Percentiles rank a stretch among this genome's conserved stretches.
Evolutionary conservation across 2,797 vertebrate genomes (phyloP).

Genomic region (Myotis pilosus): DNA sequence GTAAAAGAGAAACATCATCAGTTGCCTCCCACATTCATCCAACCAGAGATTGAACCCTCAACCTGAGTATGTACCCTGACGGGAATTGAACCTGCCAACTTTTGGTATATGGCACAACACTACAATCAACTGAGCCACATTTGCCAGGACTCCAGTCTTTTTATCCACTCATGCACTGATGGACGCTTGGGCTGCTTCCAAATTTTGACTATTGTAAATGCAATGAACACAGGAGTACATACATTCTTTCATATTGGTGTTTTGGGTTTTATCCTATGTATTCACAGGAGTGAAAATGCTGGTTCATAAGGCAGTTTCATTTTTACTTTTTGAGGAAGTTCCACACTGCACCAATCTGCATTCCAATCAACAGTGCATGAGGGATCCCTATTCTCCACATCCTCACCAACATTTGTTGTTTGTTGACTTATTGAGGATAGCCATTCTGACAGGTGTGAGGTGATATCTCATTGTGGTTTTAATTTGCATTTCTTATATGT

Average conservation of each 20-base stretch:
- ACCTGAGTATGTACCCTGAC: too few species aligned
- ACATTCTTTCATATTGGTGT: neutral
- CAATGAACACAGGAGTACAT: neutral
- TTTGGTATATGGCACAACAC: too few species aligned
- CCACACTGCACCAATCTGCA: neutral
- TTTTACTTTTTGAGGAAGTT: neutral
- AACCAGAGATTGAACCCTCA: too few species aligned
- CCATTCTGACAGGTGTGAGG: neutral
- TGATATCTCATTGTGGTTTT: neutral
- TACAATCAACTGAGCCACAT: too few species aligned
- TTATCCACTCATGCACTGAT: neutral
- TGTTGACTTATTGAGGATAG: neutral
- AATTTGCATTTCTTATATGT: neutral
- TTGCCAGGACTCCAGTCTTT: neutral
- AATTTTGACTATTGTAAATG: neutral
- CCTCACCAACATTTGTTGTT: neutral
- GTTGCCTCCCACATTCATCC: too few species aligned
- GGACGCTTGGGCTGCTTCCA: neutral
- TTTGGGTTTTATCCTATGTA: neutral
- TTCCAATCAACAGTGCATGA: neutral
- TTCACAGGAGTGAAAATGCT: neutral
- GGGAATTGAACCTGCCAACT: too few species aligned
- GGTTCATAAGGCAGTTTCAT: neutral
- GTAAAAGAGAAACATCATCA: too few species aligned
- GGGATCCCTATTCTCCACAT: neutral